These are phyloP conservation scores for Pristionchus arcanus DNA, from an alignment of 2,888 invertebrate species.

Conservation along the genomic window DNA sequence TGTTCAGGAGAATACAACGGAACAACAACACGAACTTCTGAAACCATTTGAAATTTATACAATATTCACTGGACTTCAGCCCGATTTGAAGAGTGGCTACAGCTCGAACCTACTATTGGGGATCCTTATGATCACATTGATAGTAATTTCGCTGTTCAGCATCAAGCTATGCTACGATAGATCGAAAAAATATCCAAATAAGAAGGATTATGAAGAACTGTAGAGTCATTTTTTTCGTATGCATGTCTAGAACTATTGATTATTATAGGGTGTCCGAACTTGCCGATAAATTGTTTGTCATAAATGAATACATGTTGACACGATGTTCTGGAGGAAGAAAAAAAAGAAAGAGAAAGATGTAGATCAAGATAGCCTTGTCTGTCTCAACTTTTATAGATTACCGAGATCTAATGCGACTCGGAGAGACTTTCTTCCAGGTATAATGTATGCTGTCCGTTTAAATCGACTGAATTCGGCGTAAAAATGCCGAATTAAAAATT, in stretches of 20 bases:
- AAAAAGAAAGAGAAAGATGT: too few species aligned
- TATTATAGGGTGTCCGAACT: neutral
- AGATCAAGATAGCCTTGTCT: too few species aligned
- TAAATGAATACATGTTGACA: neutral
- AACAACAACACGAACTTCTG: conserved; percentile 11
- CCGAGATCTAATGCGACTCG: too few species aligned
- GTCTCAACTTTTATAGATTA: too few species aligned
- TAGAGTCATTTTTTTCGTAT: neutral
- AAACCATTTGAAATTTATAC: neutral
- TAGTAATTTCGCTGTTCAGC: neutral
- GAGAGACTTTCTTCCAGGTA: too few species aligned
- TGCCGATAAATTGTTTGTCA: neutral
- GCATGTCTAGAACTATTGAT: neutral
- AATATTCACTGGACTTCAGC: neutral
- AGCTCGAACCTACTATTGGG: neutral
- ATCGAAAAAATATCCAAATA: neutral
- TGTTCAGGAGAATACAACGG: neutral
- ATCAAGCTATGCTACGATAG: neutral
- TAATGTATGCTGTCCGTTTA: too few species aligned
- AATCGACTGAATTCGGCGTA: neutral
- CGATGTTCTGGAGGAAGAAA: neutral
- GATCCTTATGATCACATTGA: neutral
- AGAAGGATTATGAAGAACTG: neutral
- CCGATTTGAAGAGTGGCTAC: neutral
- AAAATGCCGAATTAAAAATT: too few species aligned